phyloP scores from a whole-genome alignment of 1,140 invertebrate genomes.

The Aphelinus atriplicis region DNA sequence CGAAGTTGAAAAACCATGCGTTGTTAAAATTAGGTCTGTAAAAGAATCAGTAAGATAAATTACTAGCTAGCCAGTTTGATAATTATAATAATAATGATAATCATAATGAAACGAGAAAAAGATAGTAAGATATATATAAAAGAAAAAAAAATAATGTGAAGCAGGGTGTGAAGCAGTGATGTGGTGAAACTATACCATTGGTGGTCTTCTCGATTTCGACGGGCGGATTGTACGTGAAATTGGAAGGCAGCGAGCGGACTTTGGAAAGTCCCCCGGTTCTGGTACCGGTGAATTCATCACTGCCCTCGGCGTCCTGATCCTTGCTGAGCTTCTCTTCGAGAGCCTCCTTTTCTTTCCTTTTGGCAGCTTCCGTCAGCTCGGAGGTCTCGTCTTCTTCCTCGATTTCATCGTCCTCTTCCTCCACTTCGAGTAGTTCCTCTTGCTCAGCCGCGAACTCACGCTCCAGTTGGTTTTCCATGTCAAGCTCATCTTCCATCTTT shows the following conservation, averaged over 20 bases:
- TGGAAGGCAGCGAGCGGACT: slow-evolving; percentile 75
- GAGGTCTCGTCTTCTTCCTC: slow-evolving; percentile 70
- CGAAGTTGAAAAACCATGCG: slow-evolving; percentile 30
- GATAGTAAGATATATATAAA: background rate
- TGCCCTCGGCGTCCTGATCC: slow-evolving; percentile 42
- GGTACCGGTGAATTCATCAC: slow-evolving; percentile 45
- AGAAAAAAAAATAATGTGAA: background rate
- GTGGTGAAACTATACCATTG: slow-evolving; percentile 48
- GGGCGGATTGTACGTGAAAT: slow-evolving; percentile 76
- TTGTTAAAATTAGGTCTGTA: slow-evolving; percentile 29
- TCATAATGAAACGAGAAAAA: background rate
- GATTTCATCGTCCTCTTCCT: slow-evolving; percentile 79
- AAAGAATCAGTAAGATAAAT: background rate
- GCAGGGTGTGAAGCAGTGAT: too few relatives aligned
- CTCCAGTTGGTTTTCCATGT: slow-evolving; percentile 90
- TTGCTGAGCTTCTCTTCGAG: slow-evolving; percentile 51
- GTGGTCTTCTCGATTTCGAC: slow-evolving; percentile 48
- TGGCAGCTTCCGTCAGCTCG: slow-evolving; percentile 72
- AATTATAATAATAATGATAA: background rate
- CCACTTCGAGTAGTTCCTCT: slow-evolving; percentile 71
- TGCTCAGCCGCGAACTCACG: slow-evolving; percentile 76
- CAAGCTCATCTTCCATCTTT: slow-evolving; percentile 89
- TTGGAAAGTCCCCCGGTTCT: slow-evolving; percentile 61
- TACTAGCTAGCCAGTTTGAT: too few relatives aligned
- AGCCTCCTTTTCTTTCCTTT: slow-evolving; percentile 76